Base-by-base conservation (phyloP, 1,140 invertebrate genomes). In the Bombus pyrosoma region DNA sequence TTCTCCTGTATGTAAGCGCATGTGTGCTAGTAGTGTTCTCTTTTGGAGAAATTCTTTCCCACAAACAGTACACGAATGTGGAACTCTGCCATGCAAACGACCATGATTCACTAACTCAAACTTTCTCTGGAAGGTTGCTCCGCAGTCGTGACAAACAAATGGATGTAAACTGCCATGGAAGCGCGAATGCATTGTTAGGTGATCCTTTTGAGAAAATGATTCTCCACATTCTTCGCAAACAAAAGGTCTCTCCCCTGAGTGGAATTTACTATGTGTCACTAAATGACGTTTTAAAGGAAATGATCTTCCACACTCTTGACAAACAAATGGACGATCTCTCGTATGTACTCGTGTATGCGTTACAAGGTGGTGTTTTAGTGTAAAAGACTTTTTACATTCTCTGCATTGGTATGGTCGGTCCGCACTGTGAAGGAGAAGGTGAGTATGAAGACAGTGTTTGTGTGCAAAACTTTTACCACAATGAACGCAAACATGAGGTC, bases 151-250 rank as follows among this genome's bases (percentile, higher is more conserved):
- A 91, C 97, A 98, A 69, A 97, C 97, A 92, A 97, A 98, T 79
- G 97, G 97, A 94, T 97, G 97, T 78, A 97, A 95, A 34, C 97
- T 98, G 28, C 97, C 97, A 93, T 98, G 97, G 95, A 98, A 98
- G 89, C 97, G 95, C 90, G 97, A 97, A 94, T 98, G 97, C 97
- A 97, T 97, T 34, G 97, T 97, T 71, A 97, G 94, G 90, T 97
- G 97, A 93, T 97, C 97, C 94, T 98, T 97, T 91, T 97, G 97
- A 10, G 97, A 97, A 94, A 98, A 98, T 66, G 97, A 98, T 93
- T 98, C 98, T 32, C 97, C 98, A 94, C 98, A 98, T 85, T 98
- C 97, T 90, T 97, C 96, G 94, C 98, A 98, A 62, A 98, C 97
- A 94, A 97, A 98, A 10, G 98, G 98, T 86, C 98, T 95, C 92